These are phyloP conservation scores for Semaprochilodus insignis DNA, from an alignment of 2,797 vertebrate species.

Conservation along the genomic window DNA sequence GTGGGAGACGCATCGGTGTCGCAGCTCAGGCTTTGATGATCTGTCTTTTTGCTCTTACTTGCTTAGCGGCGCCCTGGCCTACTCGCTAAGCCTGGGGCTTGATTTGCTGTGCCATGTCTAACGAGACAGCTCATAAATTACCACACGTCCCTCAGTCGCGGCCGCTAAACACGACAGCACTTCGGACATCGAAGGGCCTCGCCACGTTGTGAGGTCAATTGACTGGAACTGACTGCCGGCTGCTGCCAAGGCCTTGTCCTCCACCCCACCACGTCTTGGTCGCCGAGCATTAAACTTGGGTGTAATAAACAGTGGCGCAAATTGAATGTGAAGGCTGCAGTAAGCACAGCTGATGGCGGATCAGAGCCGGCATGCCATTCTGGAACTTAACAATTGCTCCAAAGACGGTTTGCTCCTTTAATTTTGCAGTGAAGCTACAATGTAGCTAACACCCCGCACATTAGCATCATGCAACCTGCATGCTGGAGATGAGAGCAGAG, in stretches of 20 bases:
- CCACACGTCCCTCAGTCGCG: slow-evolving; percentile 36
- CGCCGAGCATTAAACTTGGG: background rate
- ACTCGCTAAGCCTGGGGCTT: slow-evolving; percentile 47
- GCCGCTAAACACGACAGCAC: background rate
- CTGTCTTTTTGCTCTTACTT: background rate
- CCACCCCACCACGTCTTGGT: background rate
- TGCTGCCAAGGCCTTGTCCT: background rate
- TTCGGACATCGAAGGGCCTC: background rate
- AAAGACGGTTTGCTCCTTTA: too few species aligned
- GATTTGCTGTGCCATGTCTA: slow-evolving; percentile 61
- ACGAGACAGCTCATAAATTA: slow-evolving; percentile 65
- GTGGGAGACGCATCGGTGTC: background rate
- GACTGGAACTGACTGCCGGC: background rate
- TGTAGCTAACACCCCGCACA: too few species aligned
- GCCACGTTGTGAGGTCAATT: background rate
- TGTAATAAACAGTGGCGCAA: slow-evolving; percentile 24
- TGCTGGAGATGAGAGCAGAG: too few species aligned
- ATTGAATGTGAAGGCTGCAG: background rate
- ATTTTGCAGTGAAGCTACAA: too few species aligned
- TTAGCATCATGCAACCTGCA: too few species aligned
- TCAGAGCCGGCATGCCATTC: too few species aligned
- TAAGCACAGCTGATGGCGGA: background rate
- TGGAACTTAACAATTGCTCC: too few species aligned
- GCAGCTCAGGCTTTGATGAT: background rate
- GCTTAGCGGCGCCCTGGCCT: background rate